Conservation (phyloP, 2,113 vertebrate species). For the Chloroceryle aenea region DNA sequence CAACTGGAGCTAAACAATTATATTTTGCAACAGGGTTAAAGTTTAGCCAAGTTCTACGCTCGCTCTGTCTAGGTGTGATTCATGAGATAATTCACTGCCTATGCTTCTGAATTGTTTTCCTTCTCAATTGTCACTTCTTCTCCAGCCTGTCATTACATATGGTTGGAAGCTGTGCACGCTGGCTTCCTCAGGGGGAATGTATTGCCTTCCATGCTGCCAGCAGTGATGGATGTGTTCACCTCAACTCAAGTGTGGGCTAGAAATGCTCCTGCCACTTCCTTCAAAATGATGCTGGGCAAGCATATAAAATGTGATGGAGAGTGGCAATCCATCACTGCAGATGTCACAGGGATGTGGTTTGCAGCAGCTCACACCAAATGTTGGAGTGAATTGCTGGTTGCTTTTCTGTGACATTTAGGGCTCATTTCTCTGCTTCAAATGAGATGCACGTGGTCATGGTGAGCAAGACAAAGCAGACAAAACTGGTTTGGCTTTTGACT, state of each 20-base stretch:
- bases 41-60: background rate
- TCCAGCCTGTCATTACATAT: background rate
- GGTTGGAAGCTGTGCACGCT: background rate
- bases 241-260: background rate
- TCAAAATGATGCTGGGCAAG: background rate
- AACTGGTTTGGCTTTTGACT: background rate
- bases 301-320: background rate
- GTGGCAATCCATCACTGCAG: background rate
- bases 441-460: background rate
- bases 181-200: background rate
- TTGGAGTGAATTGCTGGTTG: background rate
- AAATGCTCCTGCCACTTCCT: background rate
- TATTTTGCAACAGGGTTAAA: background rate
- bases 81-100: background rate
- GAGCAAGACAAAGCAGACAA: background rate
- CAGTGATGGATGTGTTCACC: background rate
- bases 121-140: background rate
- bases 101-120: background rate
- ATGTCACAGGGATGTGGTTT: background rate
- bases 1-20: background rate
- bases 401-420: background rate
- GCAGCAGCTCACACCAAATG: background rate
- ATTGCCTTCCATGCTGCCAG: background rate
- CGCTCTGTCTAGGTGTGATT: background rate
- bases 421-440: fast-evolving